phyloP scores from a whole-genome alignment of 64 coral and sea anemone species.

The Actinia equina region DNA sequence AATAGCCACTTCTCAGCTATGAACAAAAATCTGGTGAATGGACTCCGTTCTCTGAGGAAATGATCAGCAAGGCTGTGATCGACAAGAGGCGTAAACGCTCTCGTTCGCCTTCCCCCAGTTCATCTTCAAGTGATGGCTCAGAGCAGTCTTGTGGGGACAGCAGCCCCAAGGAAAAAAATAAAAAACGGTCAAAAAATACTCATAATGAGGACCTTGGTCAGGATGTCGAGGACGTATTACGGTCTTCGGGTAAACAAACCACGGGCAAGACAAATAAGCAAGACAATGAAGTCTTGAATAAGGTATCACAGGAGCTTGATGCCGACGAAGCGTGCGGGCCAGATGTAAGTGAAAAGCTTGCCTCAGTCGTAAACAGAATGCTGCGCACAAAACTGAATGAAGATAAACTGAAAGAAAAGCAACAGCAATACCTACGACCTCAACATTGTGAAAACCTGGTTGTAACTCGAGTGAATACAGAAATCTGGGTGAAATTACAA shows the following conservation, averaged over 20 bases:
- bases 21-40: neutral
- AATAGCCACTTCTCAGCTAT: neutral
- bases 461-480: conserved; percentile 33
- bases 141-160: too few relatives aligned
- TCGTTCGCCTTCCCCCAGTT: too few relatives aligned
- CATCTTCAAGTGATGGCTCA: too few relatives aligned
- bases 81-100: too few relatives aligned
- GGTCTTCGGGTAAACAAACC: neutral
- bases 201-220: neutral
- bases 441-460: conserved; percentile 28
- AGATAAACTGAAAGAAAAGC: conserved; percentile 40
- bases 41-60: neutral
- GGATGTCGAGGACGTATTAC: neutral
- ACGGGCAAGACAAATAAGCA: neutral
- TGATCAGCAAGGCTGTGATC: neutral
- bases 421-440: neutral
- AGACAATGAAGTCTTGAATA: neutral
- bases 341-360: conserved; percentile 30
- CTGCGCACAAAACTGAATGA: conserved; percentile 27
- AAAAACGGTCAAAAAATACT: neutral
- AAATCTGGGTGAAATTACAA: conserved; percentile 43
- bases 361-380: conserved; percentile 24
- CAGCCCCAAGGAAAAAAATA: neutral
- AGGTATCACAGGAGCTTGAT: conserved; percentile 4
- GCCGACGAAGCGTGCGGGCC: conserved; percentile 20